Evolutionary conservation across 2,888 invertebrate species (phyloP).

Genomic region (Plusia festucae): DNA sequence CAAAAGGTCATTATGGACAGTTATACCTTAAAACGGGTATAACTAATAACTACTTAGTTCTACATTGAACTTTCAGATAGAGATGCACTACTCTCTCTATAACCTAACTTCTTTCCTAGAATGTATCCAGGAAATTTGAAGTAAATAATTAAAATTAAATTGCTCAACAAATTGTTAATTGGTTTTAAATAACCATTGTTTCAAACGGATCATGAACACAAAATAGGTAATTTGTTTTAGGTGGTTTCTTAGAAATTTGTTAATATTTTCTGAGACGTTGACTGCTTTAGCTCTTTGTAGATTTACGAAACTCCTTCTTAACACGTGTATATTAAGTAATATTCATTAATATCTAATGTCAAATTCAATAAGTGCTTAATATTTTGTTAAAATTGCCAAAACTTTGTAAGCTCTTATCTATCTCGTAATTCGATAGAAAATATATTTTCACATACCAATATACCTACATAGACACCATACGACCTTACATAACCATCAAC

Average conservation of each 20-base stretch:
- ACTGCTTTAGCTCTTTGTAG: not conserved
- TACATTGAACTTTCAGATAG: not conserved
- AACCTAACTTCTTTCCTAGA: too few relatives aligned
- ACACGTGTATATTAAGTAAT: not conserved
- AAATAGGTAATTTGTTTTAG: constrained; percentile 8
- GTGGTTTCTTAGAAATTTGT: not conserved
- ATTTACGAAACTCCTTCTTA: not conserved
- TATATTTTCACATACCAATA: too few relatives aligned
- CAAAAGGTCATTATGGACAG: not conserved
- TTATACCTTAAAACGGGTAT: not conserved
- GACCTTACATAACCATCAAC: too few relatives aligned
- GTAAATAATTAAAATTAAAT: not conserved
- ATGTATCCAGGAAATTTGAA: too few relatives aligned
- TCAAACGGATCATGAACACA: not conserved
- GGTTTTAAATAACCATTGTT: constrained; percentile 3
- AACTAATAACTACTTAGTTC: too few relatives aligned
- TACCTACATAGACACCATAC: too few relatives aligned
- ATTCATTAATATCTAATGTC: too few relatives aligned
- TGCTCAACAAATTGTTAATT: not conserved
- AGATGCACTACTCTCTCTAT: too few relatives aligned
- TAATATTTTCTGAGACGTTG: not conserved
- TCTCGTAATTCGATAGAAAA: too few relatives aligned
- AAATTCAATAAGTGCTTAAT: too few relatives aligned
- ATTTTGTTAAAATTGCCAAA: too few relatives aligned
- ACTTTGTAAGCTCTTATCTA: too few relatives aligned